A percentile compares a stretch with the other conserved stretches of the same genome.
Evolutionary conservation across 2,797 vertebrate genomes (phyloP).

Genomic region (Alca torda): DNA sequence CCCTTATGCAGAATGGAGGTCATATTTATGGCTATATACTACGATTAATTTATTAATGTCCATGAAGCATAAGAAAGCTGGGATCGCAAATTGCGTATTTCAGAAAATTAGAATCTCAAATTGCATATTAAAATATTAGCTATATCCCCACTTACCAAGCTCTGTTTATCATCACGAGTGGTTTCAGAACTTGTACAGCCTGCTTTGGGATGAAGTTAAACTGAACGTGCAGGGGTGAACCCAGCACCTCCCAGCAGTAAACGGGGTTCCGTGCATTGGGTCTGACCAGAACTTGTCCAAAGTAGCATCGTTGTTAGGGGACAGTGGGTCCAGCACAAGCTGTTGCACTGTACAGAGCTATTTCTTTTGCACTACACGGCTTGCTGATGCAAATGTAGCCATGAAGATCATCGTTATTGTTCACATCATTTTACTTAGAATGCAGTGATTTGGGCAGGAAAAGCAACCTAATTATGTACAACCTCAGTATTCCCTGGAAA

Average conservation of each 20-base stretch:
- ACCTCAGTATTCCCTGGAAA: not conserved
- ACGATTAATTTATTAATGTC: not conserved
- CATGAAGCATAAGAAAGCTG: not conserved
- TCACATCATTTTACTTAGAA: not conserved
- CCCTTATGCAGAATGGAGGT: not conserved
- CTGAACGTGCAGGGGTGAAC: not conserved
- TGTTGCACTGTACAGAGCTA: not conserved
- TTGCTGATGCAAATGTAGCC: not conserved
- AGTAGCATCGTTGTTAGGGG: not conserved
- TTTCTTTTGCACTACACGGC: not conserved
- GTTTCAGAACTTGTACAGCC: not conserved
- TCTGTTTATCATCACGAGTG: not conserved
- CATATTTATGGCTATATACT: not conserved
- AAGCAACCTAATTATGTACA: not conserved
- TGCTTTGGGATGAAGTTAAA: not conserved
- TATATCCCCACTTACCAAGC: not conserved
- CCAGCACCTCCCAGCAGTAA: not conserved
- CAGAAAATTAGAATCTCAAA: not conserved
- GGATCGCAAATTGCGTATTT: not conserved
- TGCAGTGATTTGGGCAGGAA: not conserved
- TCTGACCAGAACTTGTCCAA: not conserved
- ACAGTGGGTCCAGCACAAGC: not conserved
- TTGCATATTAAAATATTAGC: not conserved
- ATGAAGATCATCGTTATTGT: not conserved
- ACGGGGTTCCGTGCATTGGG: not conserved